These are phyloP conservation scores for Osedax frankpressi DNA, from an alignment of 2,888 invertebrate genomes.

Conservation along the genomic window DNA sequence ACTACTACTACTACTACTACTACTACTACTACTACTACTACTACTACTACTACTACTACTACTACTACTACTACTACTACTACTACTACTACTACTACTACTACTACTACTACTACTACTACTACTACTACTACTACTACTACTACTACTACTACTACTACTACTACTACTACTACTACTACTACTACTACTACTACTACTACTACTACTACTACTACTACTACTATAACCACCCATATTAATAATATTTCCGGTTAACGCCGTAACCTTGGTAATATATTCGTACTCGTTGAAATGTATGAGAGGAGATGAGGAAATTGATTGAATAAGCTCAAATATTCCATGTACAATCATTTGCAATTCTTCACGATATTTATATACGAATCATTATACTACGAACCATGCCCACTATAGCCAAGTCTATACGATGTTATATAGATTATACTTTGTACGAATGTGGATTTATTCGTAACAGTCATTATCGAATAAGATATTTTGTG, in stretches of 20 bases:
- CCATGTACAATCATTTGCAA: no score
- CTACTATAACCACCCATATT: no score
- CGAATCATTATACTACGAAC: no score
- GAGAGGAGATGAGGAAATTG: no score
- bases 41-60: neutral
- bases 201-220: neutral
- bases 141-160: neutral
- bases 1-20: neutral
- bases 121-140: neutral
- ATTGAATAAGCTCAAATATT: no score
- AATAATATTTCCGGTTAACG: conserved; percentile 62
- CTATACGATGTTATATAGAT: no score
- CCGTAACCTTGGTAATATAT: conserved; percentile 52
- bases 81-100: neutral
- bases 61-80: neutral
- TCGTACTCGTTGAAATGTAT: no score
- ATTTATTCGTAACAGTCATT: no score
- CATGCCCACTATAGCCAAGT: no score
- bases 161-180: neutral
- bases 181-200: neutral
- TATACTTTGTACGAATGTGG: no score
- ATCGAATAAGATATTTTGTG: no score
- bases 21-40: neutral
- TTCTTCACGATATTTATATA: no score
- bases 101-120: neutral